Percentiles rank a stretch among this genome's conserved stretches.
phyloP scores from a whole-genome alignment of 2,113 vertebrate genomes.

The Calidris pygmaea region DNA sequence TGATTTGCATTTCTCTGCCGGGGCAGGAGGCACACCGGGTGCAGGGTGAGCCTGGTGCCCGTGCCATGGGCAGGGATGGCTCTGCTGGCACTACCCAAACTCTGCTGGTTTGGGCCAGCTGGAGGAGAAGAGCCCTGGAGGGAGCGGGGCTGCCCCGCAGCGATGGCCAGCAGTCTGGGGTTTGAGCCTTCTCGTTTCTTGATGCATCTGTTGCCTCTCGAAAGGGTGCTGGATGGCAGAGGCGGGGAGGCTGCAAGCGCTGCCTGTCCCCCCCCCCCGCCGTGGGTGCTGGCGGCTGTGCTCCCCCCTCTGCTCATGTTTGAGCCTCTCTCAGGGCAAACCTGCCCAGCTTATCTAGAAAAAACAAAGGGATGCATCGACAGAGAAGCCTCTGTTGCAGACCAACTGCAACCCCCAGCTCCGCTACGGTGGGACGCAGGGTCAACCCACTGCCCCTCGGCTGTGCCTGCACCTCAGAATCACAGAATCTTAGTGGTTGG shows the following conservation, averaged over 20 bases:
- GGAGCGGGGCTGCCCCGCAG: neutral
- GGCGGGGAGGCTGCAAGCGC: neutral
- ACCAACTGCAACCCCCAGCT: too few species aligned
- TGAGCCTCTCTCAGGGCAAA: neutral
- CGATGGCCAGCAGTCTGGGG: neutral
- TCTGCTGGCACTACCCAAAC: neutral
- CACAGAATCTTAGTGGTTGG: too few species aligned
- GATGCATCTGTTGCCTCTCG: neutral
- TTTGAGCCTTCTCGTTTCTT: accelerated
- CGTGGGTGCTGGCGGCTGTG: accelerated
- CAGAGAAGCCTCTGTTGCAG: neutral
- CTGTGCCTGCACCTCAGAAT: neutral
- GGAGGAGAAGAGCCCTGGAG: accelerated
- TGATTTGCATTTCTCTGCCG: constrained; percentile 11
- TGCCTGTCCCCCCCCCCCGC: neutral
- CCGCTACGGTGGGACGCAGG: neutral
- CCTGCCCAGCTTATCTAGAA: neutral
- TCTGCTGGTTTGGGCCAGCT: neutral
- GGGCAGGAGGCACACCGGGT: neutral
- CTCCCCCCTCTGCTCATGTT: accelerated
- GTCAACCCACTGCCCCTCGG: neutral
- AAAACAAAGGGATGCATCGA: neutral
- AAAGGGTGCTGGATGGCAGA: neutral
- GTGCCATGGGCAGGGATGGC: accelerated
- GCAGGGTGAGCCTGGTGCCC: neutral